Percentiles rank a stretch among this genome's conserved stretches.
Conservation (phyloP, 2,113 vertebrate species). For the Noturus placidus region DNA sequence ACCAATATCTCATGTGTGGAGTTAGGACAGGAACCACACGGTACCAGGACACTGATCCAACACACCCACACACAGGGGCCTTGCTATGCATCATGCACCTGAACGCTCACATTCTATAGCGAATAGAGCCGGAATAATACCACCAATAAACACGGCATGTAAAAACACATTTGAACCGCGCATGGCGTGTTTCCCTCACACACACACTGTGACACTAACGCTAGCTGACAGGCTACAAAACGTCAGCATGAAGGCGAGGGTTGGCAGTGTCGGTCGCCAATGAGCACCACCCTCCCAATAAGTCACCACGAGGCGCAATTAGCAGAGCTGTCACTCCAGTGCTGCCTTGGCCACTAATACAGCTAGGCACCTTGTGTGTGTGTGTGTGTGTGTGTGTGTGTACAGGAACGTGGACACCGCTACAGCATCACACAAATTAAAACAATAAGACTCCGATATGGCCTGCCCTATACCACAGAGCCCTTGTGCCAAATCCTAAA, state of each 20-base stretch:
- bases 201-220: conserved; percentile 44
- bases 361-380: conserved; percentile 73
- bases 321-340: conserved; percentile 84
- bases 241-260: conserved; percentile 51
- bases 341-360: conserved; percentile 86
- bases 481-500: conserved; percentile 41
- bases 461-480: conserved; percentile 44
- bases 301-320: conserved; percentile 85
- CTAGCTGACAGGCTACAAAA: conserved; percentile 60
- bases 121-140: background rate
- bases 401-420: conserved; percentile 3
- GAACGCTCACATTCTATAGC: background rate
- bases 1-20: conserved; percentile 66
- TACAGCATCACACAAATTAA: conserved; percentile 70
- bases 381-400: conserved; percentile 15
- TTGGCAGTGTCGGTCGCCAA: conserved; percentile 68
- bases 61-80: background rate
- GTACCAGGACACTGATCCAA: background rate
- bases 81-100: background rate
- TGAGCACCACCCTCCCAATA: conserved; percentile 73
- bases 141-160: background rate
- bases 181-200: background rate
- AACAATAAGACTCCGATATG: conserved; percentile 62
- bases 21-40: conserved; percentile 49
- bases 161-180: background rate